Base-by-base conservation (phyloP, 2,113 vertebrate genomes). In the Pogonocichla stellata region DNA sequence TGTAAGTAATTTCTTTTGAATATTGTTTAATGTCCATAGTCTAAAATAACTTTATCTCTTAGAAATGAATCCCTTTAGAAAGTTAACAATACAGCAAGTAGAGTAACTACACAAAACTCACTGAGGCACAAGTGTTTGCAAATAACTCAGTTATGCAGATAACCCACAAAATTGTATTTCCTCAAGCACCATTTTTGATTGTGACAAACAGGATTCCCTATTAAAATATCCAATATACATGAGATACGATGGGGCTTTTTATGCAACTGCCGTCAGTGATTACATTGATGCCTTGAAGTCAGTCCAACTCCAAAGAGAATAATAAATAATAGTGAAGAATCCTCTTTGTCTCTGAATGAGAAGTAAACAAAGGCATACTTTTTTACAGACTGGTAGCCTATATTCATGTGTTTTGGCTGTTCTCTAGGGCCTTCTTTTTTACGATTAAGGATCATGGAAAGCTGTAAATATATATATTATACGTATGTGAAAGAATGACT, bases 41-140 rank as follows among this genome's bases (percentile, higher is more conserved):
- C 60, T 97, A 93, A 96, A 94, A 89, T 82, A 92, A 80, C 73
- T 91, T 67, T 29, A 83, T 43, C 34, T 80, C 58, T 91, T 88
- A 91, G 73, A 94, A 78, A 38, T 19, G 7, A 69, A 88, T 96
- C 85, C 94, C 93, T 96, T 96, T 94, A 96, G 86, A 80, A 92
- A 97, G n/a, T 91, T 92, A 96, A 71, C 24, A 91, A 92, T 79
- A 54, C 31, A 84, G 72, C 70, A 95, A 90, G 58, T 31, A 74
- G 83, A 90, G 83, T 60, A 87, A 73, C 71, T 89, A 42, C 42
- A 92, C 42, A 81, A 87, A 86, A 87, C 73, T 86, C 66, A 74
- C 60, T n/a, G 43, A 94, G 83, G 89, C 47, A 92, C 38, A 77
- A 29, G 64, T 62, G 89, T 88, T 84, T 56, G 75, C 70, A 53